Evolutionary conservation across 2,113 vertebrate genomes (phyloP).

Genomic region (Sinosuthora webbiana): DNA sequence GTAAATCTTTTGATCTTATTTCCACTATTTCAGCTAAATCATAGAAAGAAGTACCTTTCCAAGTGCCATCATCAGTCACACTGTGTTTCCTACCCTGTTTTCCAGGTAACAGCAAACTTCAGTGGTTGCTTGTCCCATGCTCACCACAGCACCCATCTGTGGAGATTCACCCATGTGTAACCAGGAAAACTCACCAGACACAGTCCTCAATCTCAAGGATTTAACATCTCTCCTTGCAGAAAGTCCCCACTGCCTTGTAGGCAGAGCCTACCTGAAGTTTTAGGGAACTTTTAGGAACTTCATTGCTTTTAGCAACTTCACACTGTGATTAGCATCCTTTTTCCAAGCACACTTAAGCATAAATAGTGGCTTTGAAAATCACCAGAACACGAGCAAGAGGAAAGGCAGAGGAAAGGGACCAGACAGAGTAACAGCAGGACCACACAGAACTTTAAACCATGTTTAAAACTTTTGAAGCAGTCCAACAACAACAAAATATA

Average conservation of each 20-base stretch:
- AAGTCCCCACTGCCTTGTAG: background rate
- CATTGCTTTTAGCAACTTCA: background rate
- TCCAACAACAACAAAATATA: background rate
- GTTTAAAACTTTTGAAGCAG: background rate
- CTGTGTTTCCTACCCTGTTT: background rate
- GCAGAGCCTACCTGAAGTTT: background rate
- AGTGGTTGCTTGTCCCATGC: background rate
- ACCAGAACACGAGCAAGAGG: background rate
- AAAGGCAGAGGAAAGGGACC: background rate
- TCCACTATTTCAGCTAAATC: background rate
- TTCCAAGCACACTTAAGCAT: background rate
- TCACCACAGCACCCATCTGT: background rate
- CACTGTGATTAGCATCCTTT: background rate
- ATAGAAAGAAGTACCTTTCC: background rate
- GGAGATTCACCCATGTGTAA: background rate
- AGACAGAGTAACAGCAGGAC: background rate
- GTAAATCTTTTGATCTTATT: background rate
- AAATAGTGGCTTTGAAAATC: background rate
- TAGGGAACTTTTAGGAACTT: background rate
- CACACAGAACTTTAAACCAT: fast-evolving
- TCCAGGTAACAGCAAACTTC: background rate
- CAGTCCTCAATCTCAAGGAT: background rate
- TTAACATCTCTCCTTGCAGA: background rate
- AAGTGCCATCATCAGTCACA: background rate
- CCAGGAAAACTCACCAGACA: fast-evolving